Base-by-base conservation (phyloP, 2,888 invertebrate species). In the Monopis laevigella region DNA sequence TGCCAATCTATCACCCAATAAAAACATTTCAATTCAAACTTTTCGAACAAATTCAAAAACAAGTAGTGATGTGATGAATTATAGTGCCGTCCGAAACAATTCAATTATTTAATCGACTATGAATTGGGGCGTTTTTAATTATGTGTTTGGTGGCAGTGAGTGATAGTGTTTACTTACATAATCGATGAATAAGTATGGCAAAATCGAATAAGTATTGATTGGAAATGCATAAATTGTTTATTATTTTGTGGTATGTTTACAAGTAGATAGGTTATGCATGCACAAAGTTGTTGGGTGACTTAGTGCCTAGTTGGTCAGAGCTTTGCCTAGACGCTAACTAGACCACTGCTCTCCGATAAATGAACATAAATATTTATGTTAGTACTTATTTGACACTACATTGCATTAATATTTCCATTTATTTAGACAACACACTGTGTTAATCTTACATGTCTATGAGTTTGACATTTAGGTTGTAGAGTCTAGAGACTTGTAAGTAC, bases 141-240 rank as follows among this genome's bases (percentile, higher is more conserved):
- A 21, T 21, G 36, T 45, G 52, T 51, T 47, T 43, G 44, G 52
- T 55, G 55, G 50, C 48, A 55, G 60, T 59, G 58, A 36, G 36
- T 36, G 36, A 36, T 36, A 21, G 19, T 36, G 36, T 36, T 36
- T 24, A n/a, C 6, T 21, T 32, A 36, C n/a, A 21, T 36, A 21
- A 36, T 21, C 5, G 19, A 3, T 12, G 3, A 2, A 21, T n/a
- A n/a, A n/a, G n/a, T 36, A 36, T 36, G 19, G 3, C 2, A 17
- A 18, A 34, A 36, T 21, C 19, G 11, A 18, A 18, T 19, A n/a
- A 21, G n/a, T 21, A 36, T 36, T 21, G 21, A 36, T 21, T 36
- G 32, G 32, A 32, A 32, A 32, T 32, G 32, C 17, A 29, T n/a
- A n/a, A n/a, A n/a, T 11, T 32, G 4, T 17, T 32, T 17, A 17